Conservation (phyloP, 2,888 invertebrate species). For the Sinohyriopsis cumingii region DNA sequence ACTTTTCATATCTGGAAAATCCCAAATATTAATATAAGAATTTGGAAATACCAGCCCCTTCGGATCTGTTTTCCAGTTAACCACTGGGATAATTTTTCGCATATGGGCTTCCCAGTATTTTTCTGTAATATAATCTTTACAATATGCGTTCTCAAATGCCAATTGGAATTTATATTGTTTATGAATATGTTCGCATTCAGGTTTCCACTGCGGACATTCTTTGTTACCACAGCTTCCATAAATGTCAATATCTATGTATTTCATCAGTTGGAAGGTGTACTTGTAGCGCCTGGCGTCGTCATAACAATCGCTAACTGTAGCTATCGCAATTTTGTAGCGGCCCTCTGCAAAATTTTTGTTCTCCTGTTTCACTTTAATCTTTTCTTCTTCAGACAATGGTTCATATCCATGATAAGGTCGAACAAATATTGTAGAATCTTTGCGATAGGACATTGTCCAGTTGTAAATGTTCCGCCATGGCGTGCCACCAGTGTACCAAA, state of each 20-base stretch:
- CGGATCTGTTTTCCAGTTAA: slow-evolving; percentile 21
- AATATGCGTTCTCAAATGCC: slow-evolving; percentile 50
- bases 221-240: slow-evolving; percentile 36
- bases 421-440: slow-evolving; percentile 39
- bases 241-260: slow-evolving; percentile 24
- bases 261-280: slow-evolving; percentile 4
- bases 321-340: slow-evolving; percentile 4
- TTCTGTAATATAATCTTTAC: slow-evolving; percentile 49
- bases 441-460: slow-evolving; percentile 41
- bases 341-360: slow-evolving; percentile 12
- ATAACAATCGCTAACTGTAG: slow-evolving; percentile 10
- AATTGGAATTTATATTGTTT: slow-evolving; percentile 48
- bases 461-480: slow-evolving; percentile 25
- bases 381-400: neutral
- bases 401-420: slow-evolving; percentile 32
- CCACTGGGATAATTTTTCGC: slow-evolving; percentile 38
- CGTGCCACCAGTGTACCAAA: slow-evolving; percentile 5
- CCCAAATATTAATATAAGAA: slow-evolving; percentile 14
- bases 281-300: slow-evolving; percentile 7
- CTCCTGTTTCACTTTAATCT: neutral
- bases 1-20: slow-evolving; percentile 10
- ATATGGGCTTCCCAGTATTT: slow-evolving; percentile 42
- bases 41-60: slow-evolving; percentile 3
- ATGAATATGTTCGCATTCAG: slow-evolving; percentile 26
- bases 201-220: slow-evolving; percentile 25